Base-by-base conservation (phyloP, 2,888 invertebrate genomes). In the Arctia plantaginis region DNA sequence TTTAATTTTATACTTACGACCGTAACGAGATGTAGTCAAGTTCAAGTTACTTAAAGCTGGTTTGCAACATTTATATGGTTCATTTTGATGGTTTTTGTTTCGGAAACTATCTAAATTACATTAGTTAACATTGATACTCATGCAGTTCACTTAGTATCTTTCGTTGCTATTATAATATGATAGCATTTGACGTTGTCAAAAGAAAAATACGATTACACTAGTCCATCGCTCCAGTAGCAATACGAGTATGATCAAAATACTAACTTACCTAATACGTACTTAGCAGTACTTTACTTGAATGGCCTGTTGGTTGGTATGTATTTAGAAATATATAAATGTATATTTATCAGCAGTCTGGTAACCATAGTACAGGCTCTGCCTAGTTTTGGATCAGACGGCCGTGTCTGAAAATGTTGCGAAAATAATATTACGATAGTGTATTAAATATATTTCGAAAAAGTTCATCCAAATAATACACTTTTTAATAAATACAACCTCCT, bases 1-100 rank as follows among this genome's bases (percentile, higher is more conserved):
- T 84, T 84, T 73, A 79, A 81, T 79, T 83, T 83, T 80, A 74
- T 71, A 74, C 77, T 70, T 85, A 62, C 66, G 71, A 70, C 76
- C 30, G 76, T 77, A 80, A 84, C 82, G 74, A 72, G 81, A 67
- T 76, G 82, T 77, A 78, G 73, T 67, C 65, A 67, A 75, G 59
- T 75, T 73, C 71, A 70, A 69, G 70, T 72, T 72, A 30, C 30
- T 64, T 44, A 55, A 67, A 74, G 74, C 66, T 72, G 66, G 68
- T 74, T 74, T 62, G 44, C 68, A 55, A 65, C 51, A 64, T 75
- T 35, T 64, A 41, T 51, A 3, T 51, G 64, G 68, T 59, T 71
- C 66, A 55, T 30, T 59, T 33, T 35, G 13, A 55, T 55, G 41
- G 66, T 41, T 59, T 27, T 69, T 59, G 39, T 65, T 27, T 67